Base-by-base conservation (phyloP, 2,888 invertebrate species). In the Ormia ochracea region DNA sequence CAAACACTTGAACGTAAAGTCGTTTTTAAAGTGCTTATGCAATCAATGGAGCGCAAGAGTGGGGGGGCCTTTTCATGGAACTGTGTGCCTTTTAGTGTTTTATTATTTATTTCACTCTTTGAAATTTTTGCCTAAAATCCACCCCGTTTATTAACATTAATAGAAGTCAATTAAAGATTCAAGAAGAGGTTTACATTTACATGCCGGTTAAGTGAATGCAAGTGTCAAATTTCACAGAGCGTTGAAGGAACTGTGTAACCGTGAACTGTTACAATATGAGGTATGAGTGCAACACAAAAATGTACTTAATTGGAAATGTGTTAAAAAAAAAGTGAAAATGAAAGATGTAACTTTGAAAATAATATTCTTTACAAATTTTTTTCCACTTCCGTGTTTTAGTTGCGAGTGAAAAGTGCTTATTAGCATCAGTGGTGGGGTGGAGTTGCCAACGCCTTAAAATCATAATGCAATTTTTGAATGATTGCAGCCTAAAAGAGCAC, bases 121-220 rank as follows among this genome's bases (percentile, higher is more conserved):
- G 43, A 45, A 45, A 41, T 12, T 41, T 65, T 65, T 54, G 6
- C 12, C 31, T 26, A 68, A 41, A 70, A 70, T 54, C 66, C 43
- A 66, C 75, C 80, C 79, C 54, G 50, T 41, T 36, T 33, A 61
- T 72, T 75, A 61, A 54, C 72, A 68, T 76, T 76, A 80, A 80
- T 80, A 61, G 72, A 80, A 80, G 80, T 80, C 80, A 80, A 80
- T 80, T 80, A 80, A 80, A 65, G 43, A 65, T 52, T 38, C 2
- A 14, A 70, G 26, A 69, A 63, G 45, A 36, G 75, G 56, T 26
- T 72, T 72, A 72, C 70, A 61, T 41, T 7, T 23, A n/a, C n/a
- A n/a, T n/a, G n/a, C 26, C 12, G 68, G 21, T 76, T 74, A 72
- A 76, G 76, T 80, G 69, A 48, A 61, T 54, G 54, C 80, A 76